These are phyloP conservation scores for Metridium senile DNA, from an alignment of 92 coral and sea anemone species.

Conservation along the genomic window DNA sequence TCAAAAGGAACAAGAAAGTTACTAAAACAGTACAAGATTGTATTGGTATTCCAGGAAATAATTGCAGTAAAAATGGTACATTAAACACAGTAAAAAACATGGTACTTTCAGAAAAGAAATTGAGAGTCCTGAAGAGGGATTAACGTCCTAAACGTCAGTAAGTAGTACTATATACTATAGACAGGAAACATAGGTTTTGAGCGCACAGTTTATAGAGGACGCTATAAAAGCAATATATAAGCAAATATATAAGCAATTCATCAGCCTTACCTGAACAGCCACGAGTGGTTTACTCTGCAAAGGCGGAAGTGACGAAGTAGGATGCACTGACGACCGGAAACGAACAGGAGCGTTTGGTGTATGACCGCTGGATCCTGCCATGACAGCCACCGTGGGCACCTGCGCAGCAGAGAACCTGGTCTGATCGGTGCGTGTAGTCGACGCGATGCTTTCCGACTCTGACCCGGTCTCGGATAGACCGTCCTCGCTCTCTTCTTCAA, in stretches of 20 bases:
- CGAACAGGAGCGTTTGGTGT: slow-evolving; percentile 92
- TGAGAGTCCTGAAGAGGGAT: background rate
- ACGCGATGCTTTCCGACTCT: slow-evolving; percentile 61
- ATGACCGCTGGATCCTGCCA: slow-evolving; percentile 88
- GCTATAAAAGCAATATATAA: no score
- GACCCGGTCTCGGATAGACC: slow-evolving; percentile 37
- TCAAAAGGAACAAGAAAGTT: background rate
- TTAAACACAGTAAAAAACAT: no score
- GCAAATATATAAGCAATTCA: no score
- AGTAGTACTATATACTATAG: no score
- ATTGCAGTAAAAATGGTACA: no score
- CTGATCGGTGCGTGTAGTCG: slow-evolving; percentile 59
- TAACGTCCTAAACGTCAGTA: no score
- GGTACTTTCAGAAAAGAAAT: no score
- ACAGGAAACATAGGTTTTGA: no score
- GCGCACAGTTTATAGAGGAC: no score
- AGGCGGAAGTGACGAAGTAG: slow-evolving; percentile 88
- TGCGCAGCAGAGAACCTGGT: slow-evolving; percentile 85
- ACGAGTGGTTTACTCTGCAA: slow-evolving; percentile 80
- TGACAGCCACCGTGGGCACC: slow-evolving; percentile 94
- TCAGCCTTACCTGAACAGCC: slow-evolving; percentile 59
- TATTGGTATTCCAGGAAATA: no score
- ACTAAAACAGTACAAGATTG: no score
- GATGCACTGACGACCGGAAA: slow-evolving; percentile 95
- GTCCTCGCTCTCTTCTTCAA: slow-evolving; percentile 33